These are phyloP conservation scores for Zootoca vivipara DNA, from an alignment of 2,113 vertebrate genomes.

Conservation along the genomic window DNA sequence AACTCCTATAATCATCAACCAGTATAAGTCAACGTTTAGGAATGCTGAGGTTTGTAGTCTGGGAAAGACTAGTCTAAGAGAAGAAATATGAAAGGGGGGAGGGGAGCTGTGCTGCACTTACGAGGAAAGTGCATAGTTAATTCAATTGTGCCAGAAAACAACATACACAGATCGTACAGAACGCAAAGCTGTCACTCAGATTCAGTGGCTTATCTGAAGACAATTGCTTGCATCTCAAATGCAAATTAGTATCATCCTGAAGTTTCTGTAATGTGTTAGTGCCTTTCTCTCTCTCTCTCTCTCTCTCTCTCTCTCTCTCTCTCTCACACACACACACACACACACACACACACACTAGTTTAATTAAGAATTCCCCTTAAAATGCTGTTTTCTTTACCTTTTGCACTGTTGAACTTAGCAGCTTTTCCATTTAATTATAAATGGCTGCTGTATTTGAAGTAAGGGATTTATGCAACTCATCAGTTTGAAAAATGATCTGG, in stretches of 20 bases:
- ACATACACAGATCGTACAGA: constrained; percentile 14
- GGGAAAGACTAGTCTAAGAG: too few species aligned
- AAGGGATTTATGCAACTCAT: not conserved
- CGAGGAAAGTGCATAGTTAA: too few species aligned
- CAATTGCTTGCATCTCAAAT: constrained; percentile 26
- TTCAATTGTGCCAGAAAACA: not conserved
- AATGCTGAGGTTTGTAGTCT: too few species aligned
- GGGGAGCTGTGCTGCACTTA: not conserved
- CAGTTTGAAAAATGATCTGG: not conserved
- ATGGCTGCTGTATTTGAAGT: constrained; percentile 16
- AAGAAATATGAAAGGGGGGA: not conserved
- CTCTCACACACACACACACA: too few species aligned
- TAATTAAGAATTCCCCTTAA: not conserved
- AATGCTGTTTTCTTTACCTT: not conserved
- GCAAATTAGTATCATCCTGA: constrained; percentile 27
- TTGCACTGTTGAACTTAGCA: not conserved
- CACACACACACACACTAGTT: not conserved
- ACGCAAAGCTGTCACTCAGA: constrained; percentile 34
- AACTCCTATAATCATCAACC: too few species aligned
- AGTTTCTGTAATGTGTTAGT: not conserved
- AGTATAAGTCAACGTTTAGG: too few species aligned
- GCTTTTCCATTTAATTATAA: constrained; percentile 4
- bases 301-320: too few species aligned
- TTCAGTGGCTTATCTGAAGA: constrained; percentile 16
- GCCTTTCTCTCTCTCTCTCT: not conserved